Conservation (phyloP, 2,113 vertebrate genomes). For the Zosterops borbonicus region DNA sequence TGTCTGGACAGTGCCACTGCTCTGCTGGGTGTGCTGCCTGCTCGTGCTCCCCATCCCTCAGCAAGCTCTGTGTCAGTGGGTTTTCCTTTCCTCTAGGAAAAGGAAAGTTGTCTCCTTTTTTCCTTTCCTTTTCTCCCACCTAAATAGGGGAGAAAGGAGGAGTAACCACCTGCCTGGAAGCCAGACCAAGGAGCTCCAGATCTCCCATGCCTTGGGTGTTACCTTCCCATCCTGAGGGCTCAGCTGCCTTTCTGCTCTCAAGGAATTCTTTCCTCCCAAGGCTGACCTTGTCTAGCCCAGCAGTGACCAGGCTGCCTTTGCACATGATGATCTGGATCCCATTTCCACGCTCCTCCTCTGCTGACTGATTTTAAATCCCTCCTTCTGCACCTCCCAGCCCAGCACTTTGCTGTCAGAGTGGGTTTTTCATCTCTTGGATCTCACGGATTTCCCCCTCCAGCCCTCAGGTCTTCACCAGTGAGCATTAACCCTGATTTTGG, state of each 20-base stretch:
- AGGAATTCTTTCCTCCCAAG: background rate
- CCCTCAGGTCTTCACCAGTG: background rate
- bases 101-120: too few relatives aligned
- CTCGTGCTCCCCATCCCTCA: background rate
- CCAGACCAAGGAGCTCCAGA: background rate
- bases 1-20: background rate
- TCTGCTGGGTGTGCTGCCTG: background rate
- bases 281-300: background rate
- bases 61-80: background rate
- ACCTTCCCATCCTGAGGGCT: background rate
- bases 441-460: background rate
- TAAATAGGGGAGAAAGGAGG: too few relatives aligned
- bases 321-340: accelerated
- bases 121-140: too few relatives aligned
- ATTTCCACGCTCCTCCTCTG: background rate
- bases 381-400: background rate
- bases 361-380: background rate
- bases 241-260: background rate
- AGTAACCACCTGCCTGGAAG: too few relatives aligned
- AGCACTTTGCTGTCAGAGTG: background rate
- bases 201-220: background rate
- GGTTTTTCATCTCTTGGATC: background rate
- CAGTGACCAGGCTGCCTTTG: background rate
- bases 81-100: background rate
- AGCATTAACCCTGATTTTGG: background rate